A percentile compares a stretch with the other conserved stretches of the same genome.
phyloP scores from a whole-genome alignment of 2,797 vertebrate genomes.

The Anolis apletophallus region DNA sequence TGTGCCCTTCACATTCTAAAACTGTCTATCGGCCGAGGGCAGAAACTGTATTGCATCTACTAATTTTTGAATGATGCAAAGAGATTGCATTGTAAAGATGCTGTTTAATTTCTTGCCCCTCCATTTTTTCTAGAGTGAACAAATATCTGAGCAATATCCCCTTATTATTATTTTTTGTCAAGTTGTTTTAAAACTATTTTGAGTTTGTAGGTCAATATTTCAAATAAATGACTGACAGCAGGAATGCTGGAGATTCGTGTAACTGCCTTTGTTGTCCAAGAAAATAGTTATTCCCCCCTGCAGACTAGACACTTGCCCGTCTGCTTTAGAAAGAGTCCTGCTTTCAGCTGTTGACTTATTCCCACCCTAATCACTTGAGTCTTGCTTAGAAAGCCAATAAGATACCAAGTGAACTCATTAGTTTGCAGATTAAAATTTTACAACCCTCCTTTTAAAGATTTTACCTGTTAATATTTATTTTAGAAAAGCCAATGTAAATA shows the following conservation, averaged over 20 bases:
- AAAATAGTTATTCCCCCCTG: neutral
- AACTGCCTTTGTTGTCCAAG: neutral
- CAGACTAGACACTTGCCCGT: neutral
- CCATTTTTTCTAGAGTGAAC: too few relatives aligned
- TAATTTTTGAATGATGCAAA: too few relatives aligned
- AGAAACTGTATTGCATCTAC: too few relatives aligned
- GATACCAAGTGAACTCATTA: neutral
- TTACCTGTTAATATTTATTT: neutral
- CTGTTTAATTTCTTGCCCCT: too few relatives aligned
- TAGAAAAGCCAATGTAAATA: slow-evolving; percentile 13
- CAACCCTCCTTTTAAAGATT: neutral
- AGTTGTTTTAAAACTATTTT: neutral
- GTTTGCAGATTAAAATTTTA: slow-evolving; percentile 9
- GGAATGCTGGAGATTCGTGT: neutral
- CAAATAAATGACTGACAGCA: neutral
- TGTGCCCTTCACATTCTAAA: neutral
- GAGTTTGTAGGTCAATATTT: neutral
- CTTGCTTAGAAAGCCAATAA: neutral
- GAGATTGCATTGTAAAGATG: too few relatives aligned
- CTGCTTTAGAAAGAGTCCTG: neutral
- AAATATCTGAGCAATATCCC: too few relatives aligned
- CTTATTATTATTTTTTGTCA: too few relatives aligned
- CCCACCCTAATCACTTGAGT: neutral
- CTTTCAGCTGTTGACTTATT: neutral
- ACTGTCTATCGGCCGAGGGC: too few relatives aligned